Evolutionary conservation across 2,113 vertebrate genomes (phyloP).

Genomic region (Elephas maximus): DNA sequence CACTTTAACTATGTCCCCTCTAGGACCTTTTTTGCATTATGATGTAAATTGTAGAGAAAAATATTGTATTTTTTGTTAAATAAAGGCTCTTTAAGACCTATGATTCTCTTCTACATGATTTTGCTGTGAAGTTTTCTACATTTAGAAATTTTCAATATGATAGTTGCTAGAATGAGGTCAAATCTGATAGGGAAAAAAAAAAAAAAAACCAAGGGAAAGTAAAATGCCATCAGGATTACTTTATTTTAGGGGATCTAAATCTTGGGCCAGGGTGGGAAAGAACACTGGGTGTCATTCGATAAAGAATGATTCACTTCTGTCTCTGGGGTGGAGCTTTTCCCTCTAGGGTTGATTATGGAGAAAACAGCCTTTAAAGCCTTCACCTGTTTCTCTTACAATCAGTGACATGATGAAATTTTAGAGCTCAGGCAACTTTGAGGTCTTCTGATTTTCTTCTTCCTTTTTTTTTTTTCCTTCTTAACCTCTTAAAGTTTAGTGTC

Average conservation of each 20-base stretch:
- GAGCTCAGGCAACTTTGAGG: slow-evolving; percentile 1
- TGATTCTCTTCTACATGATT: not conserved
- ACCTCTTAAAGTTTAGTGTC: not conserved
- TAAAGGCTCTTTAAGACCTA: not conserved
- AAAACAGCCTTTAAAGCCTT: not conserved
- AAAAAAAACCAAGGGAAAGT: not conserved
- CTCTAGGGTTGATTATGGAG: not conserved
- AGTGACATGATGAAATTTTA: not conserved
- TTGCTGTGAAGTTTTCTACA: not conserved
- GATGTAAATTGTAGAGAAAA: slow-evolving; percentile 39
- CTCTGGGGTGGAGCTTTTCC: not conserved
- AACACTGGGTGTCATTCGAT: not conserved
- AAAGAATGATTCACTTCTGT: not conserved
- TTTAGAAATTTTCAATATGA: slow-evolving; percentile 31
- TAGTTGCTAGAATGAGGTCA: slow-evolving; percentile 34
- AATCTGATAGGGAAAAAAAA: slow-evolving; percentile 25
- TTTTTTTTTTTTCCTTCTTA: not conserved
- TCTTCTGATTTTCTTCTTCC: not conserved
- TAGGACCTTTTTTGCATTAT: not conserved
- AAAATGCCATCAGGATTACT: not conserved
- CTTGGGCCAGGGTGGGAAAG: not conserved
- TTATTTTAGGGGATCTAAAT: slow-evolving; percentile 17
- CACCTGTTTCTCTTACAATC: not conserved
- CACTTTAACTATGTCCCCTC: not conserved
- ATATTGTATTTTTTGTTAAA: not conserved